Percentiles rank a stretch among this genome's conserved stretches.
These are phyloP conservation scores for Phalacrocorax brasilianus DNA, from an alignment of 2,113 vertebrate species.

Conservation along the genomic window DNA sequence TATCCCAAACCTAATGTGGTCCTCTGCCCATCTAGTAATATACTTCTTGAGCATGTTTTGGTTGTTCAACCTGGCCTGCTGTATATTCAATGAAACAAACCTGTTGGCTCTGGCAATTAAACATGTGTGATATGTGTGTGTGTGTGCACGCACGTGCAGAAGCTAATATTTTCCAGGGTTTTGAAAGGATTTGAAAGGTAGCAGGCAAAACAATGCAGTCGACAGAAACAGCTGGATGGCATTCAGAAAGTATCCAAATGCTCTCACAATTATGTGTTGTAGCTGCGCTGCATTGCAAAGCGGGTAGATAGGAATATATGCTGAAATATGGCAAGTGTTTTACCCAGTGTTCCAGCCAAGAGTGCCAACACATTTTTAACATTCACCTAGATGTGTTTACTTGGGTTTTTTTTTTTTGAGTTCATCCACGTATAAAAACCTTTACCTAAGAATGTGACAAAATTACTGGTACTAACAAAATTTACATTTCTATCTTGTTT, in stretches of 20 bases:
- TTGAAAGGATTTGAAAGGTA: constrained; percentile 23
- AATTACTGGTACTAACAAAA: neutral
- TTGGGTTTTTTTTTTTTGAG: neutral
- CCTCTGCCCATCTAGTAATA: neutral
- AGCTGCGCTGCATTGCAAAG: constrained; percentile 4
- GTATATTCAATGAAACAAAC: neutral
- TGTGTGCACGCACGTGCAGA: neutral
- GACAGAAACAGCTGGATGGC: neutral
- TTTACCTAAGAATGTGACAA: neutral
- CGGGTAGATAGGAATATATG: constrained; percentile 4
- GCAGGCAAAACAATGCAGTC: constrained; percentile 1
- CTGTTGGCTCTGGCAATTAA: neutral
- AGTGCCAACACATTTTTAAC: neutral
- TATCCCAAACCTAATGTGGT: neutral
- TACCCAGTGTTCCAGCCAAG: neutral
- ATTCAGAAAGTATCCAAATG: constrained; percentile 29
- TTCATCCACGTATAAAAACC: neutral
- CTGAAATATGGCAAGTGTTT: constrained; percentile 2
- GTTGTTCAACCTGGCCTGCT: neutral
- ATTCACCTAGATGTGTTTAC: neutral
- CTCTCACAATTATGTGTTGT: constrained; percentile 28
- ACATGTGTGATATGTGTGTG: neutral
- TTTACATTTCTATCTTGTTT: neutral
- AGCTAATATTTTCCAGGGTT: constrained; percentile 9
- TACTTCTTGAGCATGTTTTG: neutral